These are phyloP conservation scores for Petroica traversi DNA, from an alignment of 2,113 vertebrate species.

Conservation along the genomic window DNA sequence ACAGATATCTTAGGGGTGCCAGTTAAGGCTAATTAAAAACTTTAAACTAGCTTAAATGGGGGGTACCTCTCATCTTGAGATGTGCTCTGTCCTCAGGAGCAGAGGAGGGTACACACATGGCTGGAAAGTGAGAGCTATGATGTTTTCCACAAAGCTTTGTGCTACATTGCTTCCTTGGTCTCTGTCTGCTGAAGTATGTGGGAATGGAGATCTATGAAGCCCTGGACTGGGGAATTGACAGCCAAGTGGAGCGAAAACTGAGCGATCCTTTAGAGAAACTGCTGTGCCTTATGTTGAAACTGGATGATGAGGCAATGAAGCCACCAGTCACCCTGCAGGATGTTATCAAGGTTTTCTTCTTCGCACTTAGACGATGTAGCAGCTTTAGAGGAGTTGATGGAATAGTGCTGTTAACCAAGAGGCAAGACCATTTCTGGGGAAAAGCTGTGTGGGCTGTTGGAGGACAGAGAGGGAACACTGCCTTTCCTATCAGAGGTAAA, in stretches of 20 bases:
- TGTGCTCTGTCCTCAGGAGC: not conserved
- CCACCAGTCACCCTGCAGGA: constrained; percentile 54
- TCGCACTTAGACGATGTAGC: not conserved
- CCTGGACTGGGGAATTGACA: constrained; percentile 77
- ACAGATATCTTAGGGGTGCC: not conserved
- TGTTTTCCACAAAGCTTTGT: not conserved
- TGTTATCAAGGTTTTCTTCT: constrained; percentile 69
- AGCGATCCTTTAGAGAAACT: constrained; percentile 66
- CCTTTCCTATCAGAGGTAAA: not conserved
- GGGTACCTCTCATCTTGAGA: not conserved
- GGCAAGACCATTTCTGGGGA: not conserved
- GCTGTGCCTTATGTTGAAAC: constrained; percentile 69
- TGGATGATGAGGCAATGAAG: constrained; percentile 9
- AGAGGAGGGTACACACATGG: rapidly evolving
- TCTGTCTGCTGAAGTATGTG: constrained; percentile 54
- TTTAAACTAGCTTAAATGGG: not conserved
- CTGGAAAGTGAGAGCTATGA: not conserved
- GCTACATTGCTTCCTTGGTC: not conserved
- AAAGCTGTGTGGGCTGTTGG: not conserved
- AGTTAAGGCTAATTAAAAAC: not conserved
- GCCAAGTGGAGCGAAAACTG: constrained; percentile 70
- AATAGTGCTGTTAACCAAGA: not conserved
- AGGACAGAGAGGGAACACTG: not conserved
- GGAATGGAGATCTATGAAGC: constrained; percentile 73
- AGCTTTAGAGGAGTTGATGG: not conserved